A percentile compares a stretch with the other conserved stretches of the same genome.
Conservation (phyloP, 2,888 invertebrate genomes). For the Cryptocephalus primarius region DNA sequence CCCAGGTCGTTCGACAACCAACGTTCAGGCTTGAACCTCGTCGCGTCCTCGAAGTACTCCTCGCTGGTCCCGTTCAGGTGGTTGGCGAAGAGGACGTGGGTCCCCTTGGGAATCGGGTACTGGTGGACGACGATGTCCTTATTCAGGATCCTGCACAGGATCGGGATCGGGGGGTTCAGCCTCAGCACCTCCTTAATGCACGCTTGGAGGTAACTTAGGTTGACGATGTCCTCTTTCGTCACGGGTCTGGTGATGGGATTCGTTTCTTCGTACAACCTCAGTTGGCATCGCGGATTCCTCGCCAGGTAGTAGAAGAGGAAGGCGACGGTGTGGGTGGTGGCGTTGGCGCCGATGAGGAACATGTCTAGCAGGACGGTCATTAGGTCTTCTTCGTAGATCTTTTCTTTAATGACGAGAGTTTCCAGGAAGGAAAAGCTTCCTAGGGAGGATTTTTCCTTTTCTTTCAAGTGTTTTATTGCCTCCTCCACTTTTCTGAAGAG, state of each 20-base stretch:
- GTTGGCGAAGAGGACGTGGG: slow-evolving; percentile 53
- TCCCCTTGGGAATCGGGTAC: slow-evolving; percentile 44
- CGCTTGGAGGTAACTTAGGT: slow-evolving; percentile 47
- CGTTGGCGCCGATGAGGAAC: slow-evolving; percentile 54
- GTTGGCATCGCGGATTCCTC: slow-evolving; percentile 51
- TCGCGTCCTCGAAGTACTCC: slow-evolving; percentile 53
- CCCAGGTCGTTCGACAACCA: slow-evolving; percentile 38
- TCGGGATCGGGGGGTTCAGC: slow-evolving; percentile 54
- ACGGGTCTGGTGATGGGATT: slow-evolving; percentile 20
- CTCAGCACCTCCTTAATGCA: slow-evolving; percentile 54
- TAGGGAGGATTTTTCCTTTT: slow-evolving; percentile 13
- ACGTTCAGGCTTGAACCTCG: slow-evolving; percentile 49
- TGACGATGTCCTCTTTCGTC: slow-evolving; percentile 19
- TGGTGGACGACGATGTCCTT: slow-evolving; percentile 49
- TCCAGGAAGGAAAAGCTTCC: slow-evolving; percentile 38
- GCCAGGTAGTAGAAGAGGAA: slow-evolving; percentile 58
- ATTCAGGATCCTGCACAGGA: slow-evolving; percentile 47
- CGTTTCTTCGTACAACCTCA: slow-evolving; percentile 50
- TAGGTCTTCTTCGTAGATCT: slow-evolving; percentile 48
- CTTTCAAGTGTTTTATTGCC: slow-evolving; percentile 29
- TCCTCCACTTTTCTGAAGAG: slow-evolving; percentile 47
- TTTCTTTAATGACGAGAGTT: slow-evolving; percentile 42
- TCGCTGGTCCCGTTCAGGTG: slow-evolving; percentile 50
- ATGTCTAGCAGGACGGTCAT: slow-evolving; percentile 54
- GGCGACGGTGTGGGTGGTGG: slow-evolving; percentile 48